These are phyloP conservation scores for Zaprionus capensis DNA, from an alignment of 1,140 invertebrate genomes.

Conservation along the genomic window DNA sequence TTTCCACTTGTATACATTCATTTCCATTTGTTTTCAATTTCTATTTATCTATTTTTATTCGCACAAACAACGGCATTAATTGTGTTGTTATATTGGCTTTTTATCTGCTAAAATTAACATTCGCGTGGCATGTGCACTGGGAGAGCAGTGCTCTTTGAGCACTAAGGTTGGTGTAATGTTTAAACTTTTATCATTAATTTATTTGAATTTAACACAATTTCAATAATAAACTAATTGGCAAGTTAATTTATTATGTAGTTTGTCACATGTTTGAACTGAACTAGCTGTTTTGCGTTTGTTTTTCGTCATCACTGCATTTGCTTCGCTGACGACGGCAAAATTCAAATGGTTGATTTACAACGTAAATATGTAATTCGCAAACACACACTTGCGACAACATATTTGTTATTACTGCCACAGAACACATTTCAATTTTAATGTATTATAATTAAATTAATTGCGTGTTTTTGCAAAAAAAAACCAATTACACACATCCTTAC, in stretches of 20 bases:
- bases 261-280: neutral
- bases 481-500: conserved; percentile 38
- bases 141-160: neutral
- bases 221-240: neutral
- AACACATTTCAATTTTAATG: neutral
- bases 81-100: conserved; percentile 16
- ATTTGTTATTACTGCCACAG: neutral
- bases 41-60: conserved; percentile 58
- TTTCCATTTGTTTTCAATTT: conserved; percentile 56
- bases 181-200: neutral
- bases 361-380: conserved; percentile 6
- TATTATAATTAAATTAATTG: conserved; percentile 14
- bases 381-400: neutral
- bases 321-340: conserved; percentile 64
- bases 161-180: neutral
- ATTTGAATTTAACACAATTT: neutral
- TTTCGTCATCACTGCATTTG: conserved; percentile 50
- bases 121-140: neutral
- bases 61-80: conserved; percentile 23
- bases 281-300: conserved; percentile 16
- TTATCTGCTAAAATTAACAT: neutral
- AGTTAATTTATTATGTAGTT: neutral
- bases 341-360: conserved; percentile 8
- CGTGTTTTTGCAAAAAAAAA: neutral
- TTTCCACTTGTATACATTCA: conserved; percentile 60